Base-by-base conservation (phyloP, 2,113 vertebrate genomes). In the Caretta caretta region DNA sequence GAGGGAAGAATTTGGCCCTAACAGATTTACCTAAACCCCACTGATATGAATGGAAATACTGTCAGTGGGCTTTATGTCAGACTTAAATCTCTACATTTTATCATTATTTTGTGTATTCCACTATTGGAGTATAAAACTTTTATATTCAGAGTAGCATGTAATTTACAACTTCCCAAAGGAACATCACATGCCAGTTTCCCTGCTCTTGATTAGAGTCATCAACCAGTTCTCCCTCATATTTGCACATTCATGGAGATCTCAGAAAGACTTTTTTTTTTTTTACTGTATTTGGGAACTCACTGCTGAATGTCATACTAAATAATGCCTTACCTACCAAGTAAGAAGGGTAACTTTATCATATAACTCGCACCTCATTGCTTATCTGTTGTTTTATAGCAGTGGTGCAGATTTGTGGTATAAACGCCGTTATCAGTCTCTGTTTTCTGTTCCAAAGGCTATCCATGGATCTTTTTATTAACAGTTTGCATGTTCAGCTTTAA, bases 31-130 rank as follows among this genome's bases (percentile, higher is more conserved):
- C 1, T 92, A 27, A 90, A 90, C 7, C 16, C 62, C 62, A 65
- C 31, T 69, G 16, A 8, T 35, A 69, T 69, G 62, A 69, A 69
- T 65, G 62, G 62, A 65, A 17, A n/a, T 69, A 13, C 49, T 75
- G 86, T 56, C 22, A 65, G 62, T 35, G 13, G 14, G 62, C 13
- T 65, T 93, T 72, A 17, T 6, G 2, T 89, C 13, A 24, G 81
- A 8, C 3, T 1, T 90, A 51, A 93, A 91, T 19, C 87, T n/a
- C 4, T 51, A 0, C 81, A 59, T 48, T 78, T 92, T 83, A 65
- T 79, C 86, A 88, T 80, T 62, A 87, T 92, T 83, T 79, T 88
- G 83, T 84, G 86, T 79, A 84, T 90, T 56, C 84, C 42, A 87
- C 59, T 7, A 16, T 20, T 51, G 24, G 31, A 80, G 8, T 0